Conservation (phyloP, 2,888 invertebrate species). For the Dynastes grantii region DNA sequence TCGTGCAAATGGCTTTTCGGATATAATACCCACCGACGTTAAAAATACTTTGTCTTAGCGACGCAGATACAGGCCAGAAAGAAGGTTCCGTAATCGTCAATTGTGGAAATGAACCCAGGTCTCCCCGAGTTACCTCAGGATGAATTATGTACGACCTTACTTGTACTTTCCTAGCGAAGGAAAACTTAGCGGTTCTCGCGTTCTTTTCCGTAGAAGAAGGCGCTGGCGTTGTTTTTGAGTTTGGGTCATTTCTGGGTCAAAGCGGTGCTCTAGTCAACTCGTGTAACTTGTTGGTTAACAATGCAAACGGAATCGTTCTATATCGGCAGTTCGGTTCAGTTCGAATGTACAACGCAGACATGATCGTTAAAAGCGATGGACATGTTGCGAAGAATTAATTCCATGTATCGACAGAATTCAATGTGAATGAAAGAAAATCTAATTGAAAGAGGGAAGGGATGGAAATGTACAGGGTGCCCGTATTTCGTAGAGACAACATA, state of each 20-base stretch:
- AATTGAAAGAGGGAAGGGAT: too few species aligned
- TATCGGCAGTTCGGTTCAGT: too few species aligned
- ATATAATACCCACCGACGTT: conserved; percentile 9
- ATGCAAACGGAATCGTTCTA: neutral
- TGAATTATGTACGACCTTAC: conserved; percentile 68
- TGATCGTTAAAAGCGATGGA: conserved; percentile 14
- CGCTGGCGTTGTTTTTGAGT: neutral
- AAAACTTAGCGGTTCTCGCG: too few species aligned
- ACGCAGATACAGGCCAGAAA: conserved; percentile 1
- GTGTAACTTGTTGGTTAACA: conserved; percentile 31
- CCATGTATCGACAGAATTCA: neutral
- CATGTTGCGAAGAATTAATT: neutral
- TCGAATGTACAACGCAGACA: neutral
- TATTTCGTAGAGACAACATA: too few species aligned
- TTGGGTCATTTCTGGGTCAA: neutral
- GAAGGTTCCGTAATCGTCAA: conserved; percentile 59
- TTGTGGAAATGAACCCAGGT: conserved; percentile 70
- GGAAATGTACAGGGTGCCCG: too few species aligned
- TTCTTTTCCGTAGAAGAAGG: neutral
- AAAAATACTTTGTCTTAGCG: conserved; percentile 9
- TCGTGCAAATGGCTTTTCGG: neutral
- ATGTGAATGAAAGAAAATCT: too few species aligned
- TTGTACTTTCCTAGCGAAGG: neutral
- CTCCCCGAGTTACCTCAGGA: conserved; percentile 66
- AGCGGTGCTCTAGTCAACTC: conserved; percentile 15